Evolutionary conservation across 35 echinoderm and acorn worm species (phyloP).

Genomic region (Apostichopus parvimensis): DNA sequence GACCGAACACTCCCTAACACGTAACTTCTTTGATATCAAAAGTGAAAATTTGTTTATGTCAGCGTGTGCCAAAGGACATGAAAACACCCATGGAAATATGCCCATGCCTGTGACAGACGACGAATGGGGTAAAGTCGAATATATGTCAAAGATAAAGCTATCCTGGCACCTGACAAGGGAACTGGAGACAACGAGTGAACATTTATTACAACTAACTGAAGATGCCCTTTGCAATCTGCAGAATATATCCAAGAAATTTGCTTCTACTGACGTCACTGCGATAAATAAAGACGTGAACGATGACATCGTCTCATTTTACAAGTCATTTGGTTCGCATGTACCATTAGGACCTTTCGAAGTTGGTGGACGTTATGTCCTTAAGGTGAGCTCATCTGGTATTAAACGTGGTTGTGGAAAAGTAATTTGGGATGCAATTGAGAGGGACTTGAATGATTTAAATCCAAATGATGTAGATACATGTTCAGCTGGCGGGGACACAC

Average conservation of each 20-base stretch:
- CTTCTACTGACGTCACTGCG: background rate
- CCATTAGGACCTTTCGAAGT: constrained; percentile 8
- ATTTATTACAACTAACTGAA: background rate
- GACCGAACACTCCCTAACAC: background rate
- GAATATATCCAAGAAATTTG: background rate
- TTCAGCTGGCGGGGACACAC: background rate
- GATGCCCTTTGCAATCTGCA: background rate
- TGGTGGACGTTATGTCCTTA: constrained; percentile 7
- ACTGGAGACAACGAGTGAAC: background rate
- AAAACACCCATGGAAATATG: background rate
- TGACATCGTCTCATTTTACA: background rate
- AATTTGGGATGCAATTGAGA: background rate
- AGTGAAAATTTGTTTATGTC: background rate
- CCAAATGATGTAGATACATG: background rate
- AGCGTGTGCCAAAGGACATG: background rate
- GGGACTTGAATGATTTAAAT: background rate
- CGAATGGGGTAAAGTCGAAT: background rate
- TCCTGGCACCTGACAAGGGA: background rate
- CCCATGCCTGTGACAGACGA: no score
- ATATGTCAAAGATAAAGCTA: background rate
- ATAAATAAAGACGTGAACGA: background rate
- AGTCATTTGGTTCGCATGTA: constrained; percentile 21
- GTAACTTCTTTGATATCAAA: background rate
- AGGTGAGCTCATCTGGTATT: background rate
- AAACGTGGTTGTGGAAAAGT: background rate